phyloP scores from a whole-genome alignment of 2,797 vertebrate species.

The Xiphophorus birchmanni region DNA sequence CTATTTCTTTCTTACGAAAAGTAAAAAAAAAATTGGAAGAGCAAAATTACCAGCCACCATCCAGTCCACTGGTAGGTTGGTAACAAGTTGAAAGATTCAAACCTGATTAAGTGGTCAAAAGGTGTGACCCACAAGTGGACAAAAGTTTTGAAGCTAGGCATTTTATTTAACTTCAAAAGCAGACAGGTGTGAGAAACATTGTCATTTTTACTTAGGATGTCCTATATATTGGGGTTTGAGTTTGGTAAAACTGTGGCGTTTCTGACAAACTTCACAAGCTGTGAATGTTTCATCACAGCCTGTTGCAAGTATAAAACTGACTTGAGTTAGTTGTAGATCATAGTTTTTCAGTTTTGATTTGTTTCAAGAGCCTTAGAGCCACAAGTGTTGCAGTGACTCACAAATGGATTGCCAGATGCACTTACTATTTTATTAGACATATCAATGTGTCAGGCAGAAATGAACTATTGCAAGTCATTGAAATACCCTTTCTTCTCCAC shows the following conservation, averaged over 20 bases:
- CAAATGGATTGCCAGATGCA: neutral
- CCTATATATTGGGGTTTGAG: neutral
- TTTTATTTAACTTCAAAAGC: too few species aligned
- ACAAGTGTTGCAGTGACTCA: neutral
- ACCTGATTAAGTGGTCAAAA: neutral
- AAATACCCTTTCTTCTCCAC: neutral
- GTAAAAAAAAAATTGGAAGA: neutral
- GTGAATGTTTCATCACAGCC: neutral
- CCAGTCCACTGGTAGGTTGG: neutral
- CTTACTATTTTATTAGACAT: neutral
- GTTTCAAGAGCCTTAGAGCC: neutral
- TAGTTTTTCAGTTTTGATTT: neutral
- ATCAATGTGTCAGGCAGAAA: neutral
- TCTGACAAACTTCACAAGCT: neutral
- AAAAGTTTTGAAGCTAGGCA: too few species aligned
- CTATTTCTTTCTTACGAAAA: neutral
- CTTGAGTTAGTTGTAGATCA: neutral
- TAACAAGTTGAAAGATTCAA: neutral
- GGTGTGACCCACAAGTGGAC: too few species aligned
- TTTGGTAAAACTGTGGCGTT: neutral
- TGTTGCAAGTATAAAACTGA: neutral
- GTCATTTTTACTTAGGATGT: neutral
- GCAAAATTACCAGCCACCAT: neutral
- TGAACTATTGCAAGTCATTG: neutral
- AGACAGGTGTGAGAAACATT: neutral